Evolutionary conservation across 2,113 vertebrate species (phyloP).

Genomic region (Bos indicus): DNA sequence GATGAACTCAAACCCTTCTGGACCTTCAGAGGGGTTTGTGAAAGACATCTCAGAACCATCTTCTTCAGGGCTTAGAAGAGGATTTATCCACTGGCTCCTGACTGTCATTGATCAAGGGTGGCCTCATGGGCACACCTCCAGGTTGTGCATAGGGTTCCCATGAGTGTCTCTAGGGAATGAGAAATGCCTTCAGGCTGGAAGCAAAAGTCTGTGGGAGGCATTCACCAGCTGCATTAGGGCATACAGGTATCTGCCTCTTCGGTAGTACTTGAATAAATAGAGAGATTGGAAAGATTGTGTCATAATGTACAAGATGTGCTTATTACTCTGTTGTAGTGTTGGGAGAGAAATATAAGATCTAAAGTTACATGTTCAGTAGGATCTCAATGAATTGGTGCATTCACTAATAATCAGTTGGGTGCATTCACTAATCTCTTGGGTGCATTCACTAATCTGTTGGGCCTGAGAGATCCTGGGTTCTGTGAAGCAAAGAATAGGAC

Average conservation of each 20-base stretch:
- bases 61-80: background rate
- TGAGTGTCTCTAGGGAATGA: background rate
- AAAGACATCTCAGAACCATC: background rate
- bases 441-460: background rate
- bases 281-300: background rate
- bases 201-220: background rate
- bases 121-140: background rate
- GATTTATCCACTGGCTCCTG: background rate
- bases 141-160: background rate
- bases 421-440: background rate
- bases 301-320: background rate
- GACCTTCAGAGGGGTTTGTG: background rate
- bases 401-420: background rate
- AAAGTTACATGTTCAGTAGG: background rate
- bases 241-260: accelerated
- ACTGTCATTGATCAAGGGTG: background rate
- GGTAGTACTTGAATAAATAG: background rate
- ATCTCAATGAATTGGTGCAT: background rate
- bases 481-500: background rate
- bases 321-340: background rate
- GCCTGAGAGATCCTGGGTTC: background rate
- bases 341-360: background rate
- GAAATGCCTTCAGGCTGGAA: background rate
- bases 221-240: background rate
- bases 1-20: background rate